A percentile compares a stretch with the other conserved stretches of the same genome.
Evolutionary conservation across 2,888 invertebrate genomes (phyloP).

Genomic region (Ptychoptera contaminata): DNA sequence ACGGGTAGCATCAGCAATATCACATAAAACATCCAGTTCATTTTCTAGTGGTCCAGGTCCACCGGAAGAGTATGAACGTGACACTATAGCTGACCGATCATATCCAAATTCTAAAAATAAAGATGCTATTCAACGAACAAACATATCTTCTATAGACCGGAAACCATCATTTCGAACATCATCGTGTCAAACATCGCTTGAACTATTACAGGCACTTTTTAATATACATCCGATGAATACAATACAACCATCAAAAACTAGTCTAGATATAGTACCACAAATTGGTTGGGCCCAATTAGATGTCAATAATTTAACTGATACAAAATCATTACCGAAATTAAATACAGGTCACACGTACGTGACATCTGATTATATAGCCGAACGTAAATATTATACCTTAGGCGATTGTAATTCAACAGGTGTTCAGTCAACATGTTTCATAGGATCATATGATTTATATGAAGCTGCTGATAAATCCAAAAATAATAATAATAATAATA

Average conservation of each 20-base stretch:
- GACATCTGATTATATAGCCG: too few species aligned
- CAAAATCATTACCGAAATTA: background rate
- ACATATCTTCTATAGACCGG: background rate
- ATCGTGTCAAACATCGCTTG: slow-evolving; percentile 6
- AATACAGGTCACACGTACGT: background rate
- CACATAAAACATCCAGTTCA: slow-evolving; percentile 24
- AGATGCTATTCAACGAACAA: background rate
- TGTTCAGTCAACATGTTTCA: background rate
- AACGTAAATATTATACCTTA: too few species aligned
- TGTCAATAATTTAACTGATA: background rate
- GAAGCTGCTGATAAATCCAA: background rate
- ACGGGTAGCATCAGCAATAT: slow-evolving; percentile 23
- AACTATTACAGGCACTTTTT: slow-evolving; percentile 2
- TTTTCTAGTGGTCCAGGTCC: slow-evolving; percentile 4
- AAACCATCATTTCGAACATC: slow-evolving; percentile 1
- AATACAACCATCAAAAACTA: slow-evolving; percentile 2
- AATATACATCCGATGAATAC: background rate
- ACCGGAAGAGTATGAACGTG: slow-evolving; percentile 1
- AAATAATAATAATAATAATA: background rate
- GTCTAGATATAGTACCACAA: background rate
- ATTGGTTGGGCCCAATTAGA: slow-evolving; percentile 1
- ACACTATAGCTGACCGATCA: background rate
- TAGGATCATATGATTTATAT: too few species aligned
- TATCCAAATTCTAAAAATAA: background rate
- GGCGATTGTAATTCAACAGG: too few species aligned